Conservation (phyloP, 2,797 vertebrate genomes). For the Tamandua tetradactyla region DNA sequence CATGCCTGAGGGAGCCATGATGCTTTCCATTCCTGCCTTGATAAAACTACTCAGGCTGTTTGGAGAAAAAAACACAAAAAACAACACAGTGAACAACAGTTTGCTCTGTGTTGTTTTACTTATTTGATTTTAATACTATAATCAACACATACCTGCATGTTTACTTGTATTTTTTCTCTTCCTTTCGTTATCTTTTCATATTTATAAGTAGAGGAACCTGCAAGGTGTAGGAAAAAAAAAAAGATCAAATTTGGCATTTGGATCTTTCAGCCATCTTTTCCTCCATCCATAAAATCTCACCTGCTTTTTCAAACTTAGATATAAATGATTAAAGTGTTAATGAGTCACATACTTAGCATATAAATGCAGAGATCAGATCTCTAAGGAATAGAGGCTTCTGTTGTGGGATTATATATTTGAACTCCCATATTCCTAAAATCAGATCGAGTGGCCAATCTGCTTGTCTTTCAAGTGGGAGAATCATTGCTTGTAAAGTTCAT, state of each 20-base stretch:
- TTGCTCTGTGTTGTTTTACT: background rate
- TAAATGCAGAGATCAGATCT: slow-evolving; percentile 39
- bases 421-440: background rate
- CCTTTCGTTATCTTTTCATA: background rate
- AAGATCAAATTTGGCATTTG: background rate
- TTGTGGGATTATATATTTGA: background rate
- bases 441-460: background rate
- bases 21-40: background rate
- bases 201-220: background rate
- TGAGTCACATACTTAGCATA: slow-evolving; percentile 21
- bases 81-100: background rate
- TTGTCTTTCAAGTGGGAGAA: background rate
- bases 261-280: background rate
- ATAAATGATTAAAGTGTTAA: slow-evolving; percentile 19
- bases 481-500: background rate
- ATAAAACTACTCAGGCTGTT: background rate
- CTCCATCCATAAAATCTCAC: background rate
- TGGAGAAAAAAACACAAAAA: background rate
- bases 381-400: background rate
- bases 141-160: background rate
- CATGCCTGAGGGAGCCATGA: background rate
- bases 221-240: background rate
- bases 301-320: slow-evolving; percentile 4
- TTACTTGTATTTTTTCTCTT: background rate
- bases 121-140: background rate